Percentiles rank a stretch among this genome's conserved stretches.
Evolutionary conservation across 2,113 vertebrate genomes (phyloP).

Genomic region (Paralichthys olivaceus): DNA sequence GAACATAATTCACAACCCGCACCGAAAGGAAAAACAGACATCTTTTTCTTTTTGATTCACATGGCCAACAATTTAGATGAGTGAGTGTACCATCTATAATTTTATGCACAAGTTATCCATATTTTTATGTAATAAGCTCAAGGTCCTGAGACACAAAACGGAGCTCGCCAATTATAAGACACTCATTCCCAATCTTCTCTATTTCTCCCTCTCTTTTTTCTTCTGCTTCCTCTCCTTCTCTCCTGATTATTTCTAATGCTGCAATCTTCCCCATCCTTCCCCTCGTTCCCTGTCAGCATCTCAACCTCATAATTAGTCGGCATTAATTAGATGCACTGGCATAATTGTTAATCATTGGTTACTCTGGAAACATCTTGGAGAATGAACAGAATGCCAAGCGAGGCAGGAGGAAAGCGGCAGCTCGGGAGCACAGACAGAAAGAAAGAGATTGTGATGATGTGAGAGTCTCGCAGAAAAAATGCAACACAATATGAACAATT

Average conservation of each 20-base stretch:
- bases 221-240: slow-evolving; percentile 51
- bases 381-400: slow-evolving; percentile 79
- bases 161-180: slow-evolving; percentile 67
- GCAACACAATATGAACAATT: slow-evolving; percentile 44
- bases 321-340: slow-evolving; percentile 84
- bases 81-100: slow-evolving; percentile 55
- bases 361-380: slow-evolving; percentile 79
- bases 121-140: slow-evolving; percentile 70
- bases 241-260: slow-evolving; percentile 74
- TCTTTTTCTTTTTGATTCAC: slow-evolving; percentile 28
- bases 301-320: slow-evolving; percentile 83
- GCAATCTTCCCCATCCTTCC: slow-evolving; percentile 40
- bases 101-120: slow-evolving; percentile 64
- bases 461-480: slow-evolving; percentile 38
- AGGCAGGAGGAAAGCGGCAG: slow-evolving; percentile 55
- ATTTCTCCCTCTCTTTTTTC: slow-evolving; percentile 27
- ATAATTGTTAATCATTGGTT: slow-evolving; percentile 86
- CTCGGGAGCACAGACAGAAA: slow-evolving; percentile 15
- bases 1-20: slow-evolving; percentile 40
- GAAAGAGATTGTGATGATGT: slow-evolving; percentile 18
- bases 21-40: slow-evolving; percentile 21
- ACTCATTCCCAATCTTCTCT: slow-evolving; percentile 63
- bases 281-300: slow-evolving; percentile 73
- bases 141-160: slow-evolving; percentile 65
- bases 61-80: slow-evolving; percentile 66